Base-by-base conservation (phyloP, 2,797 vertebrate genomes). In the Intellagama lesueurii region DNA sequence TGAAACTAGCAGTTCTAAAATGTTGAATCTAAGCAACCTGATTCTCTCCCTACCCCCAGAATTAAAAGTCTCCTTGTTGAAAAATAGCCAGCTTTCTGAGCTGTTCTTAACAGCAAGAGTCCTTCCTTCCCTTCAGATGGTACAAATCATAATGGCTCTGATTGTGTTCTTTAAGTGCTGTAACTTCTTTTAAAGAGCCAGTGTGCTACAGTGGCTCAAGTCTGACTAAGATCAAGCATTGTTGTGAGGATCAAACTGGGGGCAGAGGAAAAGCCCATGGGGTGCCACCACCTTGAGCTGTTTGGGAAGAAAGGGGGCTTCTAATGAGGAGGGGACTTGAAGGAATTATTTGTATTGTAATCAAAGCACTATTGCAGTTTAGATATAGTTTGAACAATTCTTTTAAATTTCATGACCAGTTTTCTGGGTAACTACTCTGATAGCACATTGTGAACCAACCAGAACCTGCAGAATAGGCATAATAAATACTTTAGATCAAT, bases 21-120 rank as follows among this genome's bases (percentile, higher is more conserved):
- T 86, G 30, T 88, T 79, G 69, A 82, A 60, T 86, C 87, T 52
- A 92, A 81, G 81, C 85, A 89, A n/a, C 4, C 2, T 17, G 1
- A 14, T 1, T 19, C 14, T 2, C 6, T 7, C 9, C 2, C 26
- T 2, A 5, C 7, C 7, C 2, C 11, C 19, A 64, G 32, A 2
- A 32, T 66, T 81, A 81, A 66, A 81, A 44, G n/a, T 90, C 7
- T 40, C 52, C 73, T n/a, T 1, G 81, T 80, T 75, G 64, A 84
- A n/a, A 87, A 88, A 87, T 89, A 83, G 79, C 26, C 90, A 93
- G 83, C 75, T 26, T 47, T 81, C 89, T 56, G 56, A 86, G 52
- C 90, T 90, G 90, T 91, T 56, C 88, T 88, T 92, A 64, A 88
- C 12, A 91, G 81, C 78, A 83, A 69, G 72, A 44, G 72, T 6